Evolutionary conservation across 2,888 invertebrate species (phyloP).

Genomic region (Stenotaenia linearis): DNA sequence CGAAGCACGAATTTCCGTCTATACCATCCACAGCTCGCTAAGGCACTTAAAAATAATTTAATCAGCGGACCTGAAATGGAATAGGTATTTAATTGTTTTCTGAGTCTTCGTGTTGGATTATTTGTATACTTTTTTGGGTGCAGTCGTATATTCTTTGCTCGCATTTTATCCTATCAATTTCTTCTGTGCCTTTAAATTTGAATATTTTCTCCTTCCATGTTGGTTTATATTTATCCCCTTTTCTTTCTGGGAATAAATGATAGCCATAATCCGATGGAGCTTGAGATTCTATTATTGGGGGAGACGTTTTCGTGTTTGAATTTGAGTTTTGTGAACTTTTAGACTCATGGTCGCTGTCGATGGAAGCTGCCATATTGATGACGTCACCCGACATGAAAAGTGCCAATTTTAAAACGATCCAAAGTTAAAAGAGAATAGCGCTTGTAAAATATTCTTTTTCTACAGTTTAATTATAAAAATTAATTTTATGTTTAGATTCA

Average conservation of each 20-base stretch:
- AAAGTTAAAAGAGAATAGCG: too few species aligned
- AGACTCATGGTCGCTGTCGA: too few species aligned
- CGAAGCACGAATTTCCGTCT: too few species aligned
- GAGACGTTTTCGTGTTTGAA: too few species aligned
- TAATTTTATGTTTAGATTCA: too few species aligned
- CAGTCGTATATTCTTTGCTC: slow-evolving; percentile 72
- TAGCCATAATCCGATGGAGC: slow-evolving; percentile 17
- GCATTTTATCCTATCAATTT: slow-evolving; percentile 66
- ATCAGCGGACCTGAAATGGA: slow-evolving; percentile 62
- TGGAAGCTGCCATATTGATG: too few species aligned
- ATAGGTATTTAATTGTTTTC: slow-evolving; percentile 27
- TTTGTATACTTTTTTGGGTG: slow-evolving; percentile 56
- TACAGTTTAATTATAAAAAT: too few species aligned
- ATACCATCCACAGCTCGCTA: slow-evolving; percentile 74
- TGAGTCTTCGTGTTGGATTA: neutral
- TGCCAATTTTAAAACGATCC: too few species aligned
- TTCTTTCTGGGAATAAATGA: slow-evolving; percentile 59
- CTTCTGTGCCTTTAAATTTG: slow-evolving; percentile 63
- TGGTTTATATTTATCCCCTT: slow-evolving; percentile 56
- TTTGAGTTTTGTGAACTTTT: too few species aligned
- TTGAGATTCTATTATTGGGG: too few species aligned
- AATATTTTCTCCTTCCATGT: slow-evolving; percentile 56
- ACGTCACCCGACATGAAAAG: too few species aligned
- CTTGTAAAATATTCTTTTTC: too few species aligned
- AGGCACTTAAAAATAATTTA: slow-evolving; percentile 75